These are phyloP conservation scores for Arothron firmamentum DNA, from an alignment of 2,113 vertebrate species.

Conservation along the genomic window DNA sequence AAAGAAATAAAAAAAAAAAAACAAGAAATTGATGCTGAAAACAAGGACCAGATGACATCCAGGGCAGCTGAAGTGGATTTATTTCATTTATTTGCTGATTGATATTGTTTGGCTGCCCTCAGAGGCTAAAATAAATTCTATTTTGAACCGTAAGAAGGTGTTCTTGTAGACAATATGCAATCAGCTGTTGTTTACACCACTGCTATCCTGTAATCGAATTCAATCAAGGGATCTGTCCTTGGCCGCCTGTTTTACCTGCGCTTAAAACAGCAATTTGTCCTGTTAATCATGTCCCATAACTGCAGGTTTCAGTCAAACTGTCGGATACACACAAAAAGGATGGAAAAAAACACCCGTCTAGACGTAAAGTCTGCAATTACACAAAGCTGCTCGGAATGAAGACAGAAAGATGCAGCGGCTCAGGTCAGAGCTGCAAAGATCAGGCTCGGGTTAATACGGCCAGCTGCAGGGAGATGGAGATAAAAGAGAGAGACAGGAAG, in stretches of 20 bases:
- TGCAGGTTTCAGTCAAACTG: slow-evolving; percentile 24
- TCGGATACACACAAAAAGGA: slow-evolving; percentile 6
- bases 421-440: slow-evolving; percentile 38
- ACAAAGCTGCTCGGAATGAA: slow-evolving; percentile 27
- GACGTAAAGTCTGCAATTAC: slow-evolving; percentile 7
- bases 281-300: slow-evolving; percentile 51
- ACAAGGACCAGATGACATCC: no score
- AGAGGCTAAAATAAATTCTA: slow-evolving; percentile 22
- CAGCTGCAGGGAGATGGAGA: slow-evolving; percentile 52
- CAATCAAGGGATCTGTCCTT: slow-evolving; percentile 51
- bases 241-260: slow-evolving; percentile 35
- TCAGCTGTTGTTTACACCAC: slow-evolving; percentile 62
- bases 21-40: no score
- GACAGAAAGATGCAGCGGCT: slow-evolving; percentile 15
- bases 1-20: no score
- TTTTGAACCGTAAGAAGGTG: slow-evolving; percentile 48
- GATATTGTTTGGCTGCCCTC: slow-evolving; percentile 27
- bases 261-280: slow-evolving; percentile 37
- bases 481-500: slow-evolving; percentile 49
- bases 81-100: slow-evolving; percentile 31
- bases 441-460: slow-evolving; percentile 53
- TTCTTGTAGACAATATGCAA: slow-evolving; percentile 59
- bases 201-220: slow-evolving; percentile 56
- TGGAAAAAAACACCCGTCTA: slow-evolving; percentile 2
- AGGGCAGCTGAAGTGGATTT: slow-evolving; percentile 8